phyloP scores from a whole-genome alignment of 2,113 vertebrate genomes.

The Tringa solitaria region DNA sequence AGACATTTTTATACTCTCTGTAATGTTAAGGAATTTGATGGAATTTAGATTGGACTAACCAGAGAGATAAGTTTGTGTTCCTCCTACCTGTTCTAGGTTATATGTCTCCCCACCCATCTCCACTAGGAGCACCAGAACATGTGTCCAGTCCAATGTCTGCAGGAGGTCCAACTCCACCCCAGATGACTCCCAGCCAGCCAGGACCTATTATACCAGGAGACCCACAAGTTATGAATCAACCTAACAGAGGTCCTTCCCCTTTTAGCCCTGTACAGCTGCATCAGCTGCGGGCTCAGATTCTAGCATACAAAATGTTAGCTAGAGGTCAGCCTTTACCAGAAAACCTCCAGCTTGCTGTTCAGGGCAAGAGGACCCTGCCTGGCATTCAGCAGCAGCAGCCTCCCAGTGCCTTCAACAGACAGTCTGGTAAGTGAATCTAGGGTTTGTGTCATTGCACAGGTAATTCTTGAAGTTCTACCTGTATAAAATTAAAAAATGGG shows the following conservation, averaged over 20 bases:
- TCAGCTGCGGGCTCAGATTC: constrained; percentile 95
- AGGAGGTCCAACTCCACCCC: constrained; percentile 92
- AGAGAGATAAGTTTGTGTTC: neutral
- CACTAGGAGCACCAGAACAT: constrained; percentile 89
- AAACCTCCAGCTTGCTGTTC: constrained; percentile 95
- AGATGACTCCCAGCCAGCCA: constrained; percentile 86
- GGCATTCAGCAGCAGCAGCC: constrained; percentile 87
- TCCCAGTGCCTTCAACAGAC: constrained; percentile 81
- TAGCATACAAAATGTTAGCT: constrained; percentile 97
- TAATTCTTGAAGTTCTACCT: neutral
- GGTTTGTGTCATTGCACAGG: neutral
- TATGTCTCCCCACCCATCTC: constrained; percentile 94
- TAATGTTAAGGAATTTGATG: neutral
- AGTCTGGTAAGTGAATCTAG: constrained; percentile 80
- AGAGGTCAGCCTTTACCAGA: constrained; percentile 95
- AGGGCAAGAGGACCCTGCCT: constrained; percentile 93
- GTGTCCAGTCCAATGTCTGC: constrained; percentile 93
- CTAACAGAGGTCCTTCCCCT: constrained; percentile 87
- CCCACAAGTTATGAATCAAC: constrained; percentile 86
- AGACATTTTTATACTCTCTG: neutral
- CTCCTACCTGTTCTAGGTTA: constrained; percentile 80
- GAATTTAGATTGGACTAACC: neutral
- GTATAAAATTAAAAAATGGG: neutral
- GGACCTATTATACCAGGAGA: constrained; percentile 89
- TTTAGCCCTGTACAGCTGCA: constrained; percentile 96